phyloP scores from a whole-genome alignment of 2,797 vertebrate genomes.

The Sebastes kiyomatsui region DNA sequence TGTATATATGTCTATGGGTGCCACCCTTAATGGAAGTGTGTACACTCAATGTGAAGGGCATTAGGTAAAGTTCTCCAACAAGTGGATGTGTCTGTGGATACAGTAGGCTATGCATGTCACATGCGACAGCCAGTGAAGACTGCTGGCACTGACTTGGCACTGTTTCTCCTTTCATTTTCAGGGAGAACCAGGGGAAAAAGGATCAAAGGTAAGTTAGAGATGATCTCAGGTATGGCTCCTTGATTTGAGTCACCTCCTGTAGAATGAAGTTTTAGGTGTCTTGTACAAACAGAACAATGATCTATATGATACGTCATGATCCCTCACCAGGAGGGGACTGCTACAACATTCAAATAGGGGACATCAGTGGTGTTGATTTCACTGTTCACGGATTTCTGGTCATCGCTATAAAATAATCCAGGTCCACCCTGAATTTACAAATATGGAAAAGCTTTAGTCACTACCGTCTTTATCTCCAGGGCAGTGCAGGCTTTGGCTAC shows the following conservation, averaged over 20 bases:
- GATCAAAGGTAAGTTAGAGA: constrained; percentile 81
- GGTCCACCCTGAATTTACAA: neutral
- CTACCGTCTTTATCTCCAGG: constrained; percentile 72
- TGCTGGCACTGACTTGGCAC: neutral
- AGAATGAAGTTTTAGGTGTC: neutral
- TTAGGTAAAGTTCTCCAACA: neutral
- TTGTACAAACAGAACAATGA: neutral
- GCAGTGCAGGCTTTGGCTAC: constrained; percentile 88
- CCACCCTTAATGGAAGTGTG: neutral
- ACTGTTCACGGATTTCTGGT: neutral
- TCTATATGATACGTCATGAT: neutral
- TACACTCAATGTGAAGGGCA: neutral
- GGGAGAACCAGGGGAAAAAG: constrained; percentile 88
- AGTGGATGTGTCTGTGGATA: neutral
- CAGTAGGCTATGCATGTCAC: neutral
- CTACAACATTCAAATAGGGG: neutral
- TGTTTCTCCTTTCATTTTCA: constrained; percentile 55
- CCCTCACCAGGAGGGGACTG: neutral
- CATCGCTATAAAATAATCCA: neutral
- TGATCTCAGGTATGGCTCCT: neutral
- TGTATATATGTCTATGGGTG: neutral
- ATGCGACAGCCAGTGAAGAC: neutral
- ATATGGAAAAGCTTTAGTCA: neutral
- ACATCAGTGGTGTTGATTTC: neutral
- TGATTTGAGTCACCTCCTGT: neutral